Evolutionary conservation across 2,113 vertebrate genomes (phyloP).

Genomic region (Epinephelus lanceolatus): DNA sequence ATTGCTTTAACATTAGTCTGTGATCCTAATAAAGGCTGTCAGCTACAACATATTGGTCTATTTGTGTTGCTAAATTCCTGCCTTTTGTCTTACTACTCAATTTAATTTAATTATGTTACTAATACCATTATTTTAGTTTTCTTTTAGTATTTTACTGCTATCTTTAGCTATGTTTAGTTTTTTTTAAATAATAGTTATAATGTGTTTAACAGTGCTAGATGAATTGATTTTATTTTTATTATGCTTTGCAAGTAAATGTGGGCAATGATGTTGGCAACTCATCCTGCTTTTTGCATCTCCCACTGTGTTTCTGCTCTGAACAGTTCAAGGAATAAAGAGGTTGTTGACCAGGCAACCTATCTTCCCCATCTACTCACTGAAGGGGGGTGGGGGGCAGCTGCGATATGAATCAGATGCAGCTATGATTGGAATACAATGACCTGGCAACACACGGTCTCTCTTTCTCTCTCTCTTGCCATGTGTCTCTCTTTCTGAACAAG

Average conservation of each 20-base stretch:
- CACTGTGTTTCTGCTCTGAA: slow-evolving; percentile 26
- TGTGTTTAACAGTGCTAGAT: not conserved
- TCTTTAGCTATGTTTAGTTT: too few species aligned
- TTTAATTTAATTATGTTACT: not conserved
- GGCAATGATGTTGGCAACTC: not conserved
- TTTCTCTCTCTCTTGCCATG: not conserved
- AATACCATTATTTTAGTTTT: not conserved
- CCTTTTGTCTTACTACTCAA: not conserved
- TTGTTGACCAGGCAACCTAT: slow-evolving; percentile 62
- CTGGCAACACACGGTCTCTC: slow-evolving; percentile 29
- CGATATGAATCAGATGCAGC: slow-evolving; percentile 72
- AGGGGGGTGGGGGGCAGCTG: slow-evolving; percentile 42
- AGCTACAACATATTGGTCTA: not conserved
- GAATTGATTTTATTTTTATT: not conserved
- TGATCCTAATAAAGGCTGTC: not conserved
- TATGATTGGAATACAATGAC: slow-evolving; percentile 72
- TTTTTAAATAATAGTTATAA: too few species aligned
- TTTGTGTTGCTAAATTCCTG: not conserved
- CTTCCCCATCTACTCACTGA: slow-evolving; percentile 49
- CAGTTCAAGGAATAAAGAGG: slow-evolving; percentile 39
- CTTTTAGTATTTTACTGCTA: not conserved
- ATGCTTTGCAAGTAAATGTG: not conserved
- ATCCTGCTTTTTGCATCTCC: slow-evolving; percentile 5
- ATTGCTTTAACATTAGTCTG: not conserved
- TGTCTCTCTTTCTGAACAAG: slow-evolving; percentile 56